These are phyloP conservation scores for Apamea sordens DNA, from an alignment of 2,888 invertebrate species.

Conservation along the genomic window DNA sequence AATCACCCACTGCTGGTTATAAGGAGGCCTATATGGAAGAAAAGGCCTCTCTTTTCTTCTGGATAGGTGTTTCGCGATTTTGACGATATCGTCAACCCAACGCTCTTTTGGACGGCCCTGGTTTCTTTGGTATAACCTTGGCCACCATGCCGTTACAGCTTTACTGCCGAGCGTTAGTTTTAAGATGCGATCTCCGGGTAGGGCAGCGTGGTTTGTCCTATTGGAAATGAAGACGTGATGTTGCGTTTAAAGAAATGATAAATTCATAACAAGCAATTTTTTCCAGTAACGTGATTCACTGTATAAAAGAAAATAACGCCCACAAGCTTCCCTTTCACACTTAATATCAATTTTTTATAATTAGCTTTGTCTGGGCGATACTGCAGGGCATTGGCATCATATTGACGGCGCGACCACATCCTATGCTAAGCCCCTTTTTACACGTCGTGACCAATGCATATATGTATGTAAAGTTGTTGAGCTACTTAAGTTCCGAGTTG, in stretches of 20 bases:
- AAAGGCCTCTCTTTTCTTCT: background rate
- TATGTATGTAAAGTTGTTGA: background rate
- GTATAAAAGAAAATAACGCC: slow-evolving; percentile 47
- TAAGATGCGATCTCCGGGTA: no score
- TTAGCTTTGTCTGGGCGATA: slow-evolving; percentile 39
- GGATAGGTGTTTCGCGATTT: background rate
- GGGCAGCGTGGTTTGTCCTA: no score
- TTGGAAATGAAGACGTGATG: background rate
- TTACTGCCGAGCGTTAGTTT: background rate
- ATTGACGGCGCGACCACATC: background rate
- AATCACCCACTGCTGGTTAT: background rate
- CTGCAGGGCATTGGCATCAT: slow-evolving; percentile 36
- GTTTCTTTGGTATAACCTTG: background rate
- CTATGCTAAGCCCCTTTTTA: background rate
- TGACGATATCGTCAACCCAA: background rate
- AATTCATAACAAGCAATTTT: background rate
- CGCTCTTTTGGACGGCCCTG: no score
- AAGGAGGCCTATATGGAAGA: background rate
- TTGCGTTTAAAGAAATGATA: background rate
- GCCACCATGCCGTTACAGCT: background rate
- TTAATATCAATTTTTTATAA: slow-evolving; percentile 52
- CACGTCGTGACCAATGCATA: background rate
- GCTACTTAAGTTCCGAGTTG: background rate
- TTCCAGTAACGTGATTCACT: slow-evolving; percentile 8
- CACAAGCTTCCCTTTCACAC: slow-evolving; percentile 60